These are phyloP conservation scores for Channa argus DNA, from an alignment of 2,113 vertebrate species.

Conservation along the genomic window DNA sequence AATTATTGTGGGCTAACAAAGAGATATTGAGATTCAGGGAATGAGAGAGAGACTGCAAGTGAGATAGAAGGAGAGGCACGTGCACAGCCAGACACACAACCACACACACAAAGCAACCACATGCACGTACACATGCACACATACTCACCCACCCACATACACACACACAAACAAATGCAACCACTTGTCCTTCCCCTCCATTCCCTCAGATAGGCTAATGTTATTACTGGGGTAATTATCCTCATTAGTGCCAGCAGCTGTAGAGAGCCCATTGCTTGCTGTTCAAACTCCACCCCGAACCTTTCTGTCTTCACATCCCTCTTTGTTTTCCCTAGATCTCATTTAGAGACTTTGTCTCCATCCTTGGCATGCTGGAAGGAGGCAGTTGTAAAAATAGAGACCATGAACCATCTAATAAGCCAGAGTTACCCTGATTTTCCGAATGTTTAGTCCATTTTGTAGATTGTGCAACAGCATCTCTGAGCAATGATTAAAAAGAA, in stretches of 20 bases:
- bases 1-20: conserved; percentile 84
- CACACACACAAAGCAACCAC: conserved; percentile 72
- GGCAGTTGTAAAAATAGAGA: conserved; percentile 45
- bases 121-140: conserved; percentile 77
- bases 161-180: conserved; percentile 85
- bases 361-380: conserved; percentile 31
- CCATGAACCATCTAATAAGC: conserved; percentile 33
- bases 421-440: conserved; percentile 14
- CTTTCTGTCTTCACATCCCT: conserved; percentile 83
- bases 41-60: conserved; percentile 74
- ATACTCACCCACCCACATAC: conserved; percentile 80
- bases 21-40: conserved; percentile 82
- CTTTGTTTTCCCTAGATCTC: conserved; percentile 68
- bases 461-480: too few species aligned
- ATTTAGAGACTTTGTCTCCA: conserved; percentile 61
- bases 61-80: conserved; percentile 74
- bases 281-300: conserved; percentile 81
- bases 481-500: not conserved
- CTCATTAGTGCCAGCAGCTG: conserved; percentile 98
- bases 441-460: not conserved
- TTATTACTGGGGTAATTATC: conserved; percentile 98
- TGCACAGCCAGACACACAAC: conserved; percentile 75
- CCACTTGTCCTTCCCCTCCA: conserved; percentile 98
- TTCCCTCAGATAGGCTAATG: conserved; percentile 99
- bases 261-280: conserved; percentile 91